Conservation (phyloP, 2,888 invertebrate genomes). For the Leucophenga montana region DNA sequence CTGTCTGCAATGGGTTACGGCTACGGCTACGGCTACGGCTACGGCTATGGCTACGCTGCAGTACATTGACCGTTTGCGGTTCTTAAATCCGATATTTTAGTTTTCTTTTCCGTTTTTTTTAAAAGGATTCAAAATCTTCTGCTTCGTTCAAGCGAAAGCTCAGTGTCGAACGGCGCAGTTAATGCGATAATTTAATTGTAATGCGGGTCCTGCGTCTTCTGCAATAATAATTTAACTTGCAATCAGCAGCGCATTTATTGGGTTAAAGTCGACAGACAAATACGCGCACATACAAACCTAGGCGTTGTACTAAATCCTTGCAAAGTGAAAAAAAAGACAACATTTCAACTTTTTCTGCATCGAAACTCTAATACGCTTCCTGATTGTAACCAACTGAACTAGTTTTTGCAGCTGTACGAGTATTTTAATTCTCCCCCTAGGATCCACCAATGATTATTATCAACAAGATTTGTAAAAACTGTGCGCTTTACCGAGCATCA, state of each 20-base stretch:
- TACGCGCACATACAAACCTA: not conserved
- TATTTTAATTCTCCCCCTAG: too few species aligned
- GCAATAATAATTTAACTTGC: constrained; percentile 63
- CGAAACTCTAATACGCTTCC: too few species aligned
- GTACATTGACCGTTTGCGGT: constrained; percentile 50
- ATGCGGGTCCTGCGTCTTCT: constrained; percentile 56
- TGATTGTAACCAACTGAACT: too few species aligned
- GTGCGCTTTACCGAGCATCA: too few species aligned
- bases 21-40: too few species aligned
- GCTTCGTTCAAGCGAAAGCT: too few species aligned
- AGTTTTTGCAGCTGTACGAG: too few species aligned
- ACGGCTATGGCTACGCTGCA: constrained; percentile 4
- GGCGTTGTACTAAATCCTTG: not conserved
- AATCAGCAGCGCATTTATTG: constrained; percentile 61
- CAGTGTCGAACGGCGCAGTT: constrained; percentile 49
- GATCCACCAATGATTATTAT: too few species aligned
- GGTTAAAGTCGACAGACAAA: constrained; percentile 47
- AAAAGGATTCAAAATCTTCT: constrained; percentile 1
- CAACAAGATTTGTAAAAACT: too few species aligned
- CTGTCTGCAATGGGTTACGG: not conserved
- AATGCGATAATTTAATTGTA: constrained; percentile 68
- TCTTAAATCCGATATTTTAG: constrained; percentile 16
- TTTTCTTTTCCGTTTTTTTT: constrained; percentile 6
- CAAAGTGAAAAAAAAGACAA: not conserved
- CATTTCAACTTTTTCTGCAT: too few species aligned